Evolutionary conservation across 2,113 vertebrate genomes (phyloP).

Genomic region (Dipodomys merriami): DNA sequence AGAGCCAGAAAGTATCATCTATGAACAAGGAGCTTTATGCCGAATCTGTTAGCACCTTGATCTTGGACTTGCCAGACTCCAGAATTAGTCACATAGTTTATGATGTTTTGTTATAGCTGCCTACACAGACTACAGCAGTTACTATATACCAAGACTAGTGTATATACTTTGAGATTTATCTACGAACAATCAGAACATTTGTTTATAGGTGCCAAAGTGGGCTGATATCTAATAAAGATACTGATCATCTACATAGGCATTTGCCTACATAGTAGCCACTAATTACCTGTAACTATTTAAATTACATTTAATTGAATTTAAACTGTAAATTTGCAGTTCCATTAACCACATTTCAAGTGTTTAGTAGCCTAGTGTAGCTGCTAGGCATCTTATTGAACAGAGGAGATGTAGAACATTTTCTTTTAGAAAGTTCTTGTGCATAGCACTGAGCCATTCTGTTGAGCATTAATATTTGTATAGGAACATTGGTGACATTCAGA

Average conservation of each 20-base stretch:
- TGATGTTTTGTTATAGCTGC: neutral
- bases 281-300: neutral
- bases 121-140: neutral
- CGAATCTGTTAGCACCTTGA: neutral
- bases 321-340: neutral
- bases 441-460: neutral
- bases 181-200: slow-evolving; percentile 1
- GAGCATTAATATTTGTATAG: neutral
- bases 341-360: neutral
- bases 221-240: neutral
- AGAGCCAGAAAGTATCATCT: neutral
- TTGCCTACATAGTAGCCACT: neutral
- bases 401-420: neutral
- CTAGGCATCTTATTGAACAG: neutral
- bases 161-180: slow-evolving; percentile 1
- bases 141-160: neutral
- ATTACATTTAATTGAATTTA: slow-evolving; percentile 21
- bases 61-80: neutral
- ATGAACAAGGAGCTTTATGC: neutral
- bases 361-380: neutral
- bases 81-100: neutral
- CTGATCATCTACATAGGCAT: neutral
- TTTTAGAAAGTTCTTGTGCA: neutral
- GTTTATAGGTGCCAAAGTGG: neutral
- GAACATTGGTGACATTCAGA: neutral